phyloP scores from a whole-genome alignment of 2,797 vertebrate genomes.

The Cossypha heuglini region DNA sequence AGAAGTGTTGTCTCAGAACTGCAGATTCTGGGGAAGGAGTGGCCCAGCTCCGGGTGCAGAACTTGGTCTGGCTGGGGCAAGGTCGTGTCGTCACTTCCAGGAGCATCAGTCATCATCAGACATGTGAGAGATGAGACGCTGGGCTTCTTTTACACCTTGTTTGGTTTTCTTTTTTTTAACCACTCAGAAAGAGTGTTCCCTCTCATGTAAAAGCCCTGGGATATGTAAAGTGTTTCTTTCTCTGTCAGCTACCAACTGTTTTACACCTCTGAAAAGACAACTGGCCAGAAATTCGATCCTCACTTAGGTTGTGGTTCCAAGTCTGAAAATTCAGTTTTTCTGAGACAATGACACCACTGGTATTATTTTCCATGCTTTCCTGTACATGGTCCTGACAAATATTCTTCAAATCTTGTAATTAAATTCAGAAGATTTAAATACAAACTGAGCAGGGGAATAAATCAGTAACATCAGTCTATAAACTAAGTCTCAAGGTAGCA shows the following conservation, averaged over 20 bases:
- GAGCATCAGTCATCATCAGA: background rate
- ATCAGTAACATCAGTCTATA: slow-evolving; percentile 24
- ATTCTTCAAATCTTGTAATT: background rate
- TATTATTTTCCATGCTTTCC: background rate
- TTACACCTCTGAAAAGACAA: background rate
- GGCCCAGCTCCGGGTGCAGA: background rate
- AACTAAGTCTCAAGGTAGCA: slow-evolving; percentile 33
- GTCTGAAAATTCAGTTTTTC: background rate
- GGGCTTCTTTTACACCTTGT: background rate
- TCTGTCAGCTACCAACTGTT: background rate
- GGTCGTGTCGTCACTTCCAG: background rate
- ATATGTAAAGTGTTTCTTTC: background rate
- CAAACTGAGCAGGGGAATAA: background rate
- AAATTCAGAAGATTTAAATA: slow-evolving; percentile 34
- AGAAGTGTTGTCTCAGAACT: background rate
- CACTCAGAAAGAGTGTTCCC: background rate
- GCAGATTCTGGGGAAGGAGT: background rate
- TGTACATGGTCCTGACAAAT: background rate
- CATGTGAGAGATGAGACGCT: background rate
- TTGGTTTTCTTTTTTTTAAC: background rate
- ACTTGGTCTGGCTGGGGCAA: background rate
- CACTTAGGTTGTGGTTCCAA: background rate
- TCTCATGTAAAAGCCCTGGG: background rate
- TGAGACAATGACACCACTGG: background rate
- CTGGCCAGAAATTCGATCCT: background rate